Base-by-base conservation (phyloP, 2,797 vertebrate species). In the Discoglossus pictus region DNA sequence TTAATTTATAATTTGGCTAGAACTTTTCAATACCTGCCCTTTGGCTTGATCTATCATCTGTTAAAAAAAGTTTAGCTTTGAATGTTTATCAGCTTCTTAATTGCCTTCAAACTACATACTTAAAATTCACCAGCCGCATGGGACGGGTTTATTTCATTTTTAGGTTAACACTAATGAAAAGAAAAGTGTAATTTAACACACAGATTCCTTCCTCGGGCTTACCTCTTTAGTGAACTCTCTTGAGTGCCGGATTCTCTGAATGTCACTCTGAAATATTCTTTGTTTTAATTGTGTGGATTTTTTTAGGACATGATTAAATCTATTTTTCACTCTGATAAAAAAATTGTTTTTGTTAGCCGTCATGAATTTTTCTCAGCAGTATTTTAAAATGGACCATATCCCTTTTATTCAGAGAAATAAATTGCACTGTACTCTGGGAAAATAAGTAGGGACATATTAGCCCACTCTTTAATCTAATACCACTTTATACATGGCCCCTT, bases 231-330 rank as follows among this genome's bases (percentile, higher is more conserved):
- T 23, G 62, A 11, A 12, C 25, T 35, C 55, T 73, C 31, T 24
- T 61, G 51, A 15, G 42, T 69, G 18, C 35, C 42, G 24, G 9
- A n/a, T 34, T 52, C 53, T 43, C 20, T 66, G 67, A 27, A 63
- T 38, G 40, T 44, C 46, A 50, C 3, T 8, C 12, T 7, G 53
- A 74, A 75, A 73, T 74, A 74, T 67, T 60, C 77, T 63, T 27
- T 39, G 27, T 36, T 18, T 31, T 68, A 51, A 50, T 50, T 50
- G 46, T 50, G n/a, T n/a, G n/a, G n/a, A n/a, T n/a, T n/a, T n/a
- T n/a, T n/a, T n/a, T n/a, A n/a, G n/a, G n/a, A n/a, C n/a, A n/a
- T n/a, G n/a, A n/a, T n/a, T n/a, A n/a, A n/a, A n/a, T n/a, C n/a
- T n/a, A n/a, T n/a, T n/a, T n/a, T n/a, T n/a, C n/a, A n/a, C n/a